Evolutionary conservation across 2,888 invertebrate genomes (phyloP).

Genomic region (Odontothrips loti): DNA sequence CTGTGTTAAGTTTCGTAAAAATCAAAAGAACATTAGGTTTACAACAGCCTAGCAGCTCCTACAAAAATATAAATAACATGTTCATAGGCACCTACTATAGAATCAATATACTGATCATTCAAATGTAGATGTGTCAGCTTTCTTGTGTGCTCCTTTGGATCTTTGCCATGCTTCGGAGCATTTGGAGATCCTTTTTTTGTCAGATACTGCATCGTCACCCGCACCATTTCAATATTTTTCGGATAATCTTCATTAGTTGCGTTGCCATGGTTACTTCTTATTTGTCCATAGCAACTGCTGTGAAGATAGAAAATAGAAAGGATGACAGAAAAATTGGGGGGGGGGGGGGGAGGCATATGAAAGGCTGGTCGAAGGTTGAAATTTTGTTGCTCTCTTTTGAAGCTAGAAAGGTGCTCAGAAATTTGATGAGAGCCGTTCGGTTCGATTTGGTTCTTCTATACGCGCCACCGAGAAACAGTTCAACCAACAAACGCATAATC

Average conservation of each 20-base stretch:
- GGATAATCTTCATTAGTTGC: too few species aligned
- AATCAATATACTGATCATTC: conserved; percentile 10
- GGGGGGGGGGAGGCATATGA: too few species aligned
- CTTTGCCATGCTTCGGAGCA: not conserved
- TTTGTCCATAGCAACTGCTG: too few species aligned
- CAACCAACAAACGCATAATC: too few species aligned
- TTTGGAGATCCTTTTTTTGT: not conserved
- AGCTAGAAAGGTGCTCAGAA: too few species aligned
- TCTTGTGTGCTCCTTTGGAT: not conserved
- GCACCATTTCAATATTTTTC: not conserved
- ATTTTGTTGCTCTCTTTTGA: too few species aligned
- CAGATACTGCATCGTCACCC: not conserved
- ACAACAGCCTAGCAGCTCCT: not conserved
- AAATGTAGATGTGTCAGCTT: not conserved
- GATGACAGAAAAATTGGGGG: too few species aligned
- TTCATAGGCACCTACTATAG: not conserved
- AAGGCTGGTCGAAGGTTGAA: too few species aligned
- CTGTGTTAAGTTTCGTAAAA: not conserved
- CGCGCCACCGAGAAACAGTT: too few species aligned
- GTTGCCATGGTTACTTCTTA: not conserved
- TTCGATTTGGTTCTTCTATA: too few species aligned
- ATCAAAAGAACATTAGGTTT: not conserved
- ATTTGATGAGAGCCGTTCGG: too few species aligned
- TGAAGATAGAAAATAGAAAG: too few species aligned
- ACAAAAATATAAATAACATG: not conserved